Percentiles rank a stretch among this genome's conserved stretches.
Conservation (phyloP, 2,113 vertebrate species). For the Pterocles gutturalis region DNA sequence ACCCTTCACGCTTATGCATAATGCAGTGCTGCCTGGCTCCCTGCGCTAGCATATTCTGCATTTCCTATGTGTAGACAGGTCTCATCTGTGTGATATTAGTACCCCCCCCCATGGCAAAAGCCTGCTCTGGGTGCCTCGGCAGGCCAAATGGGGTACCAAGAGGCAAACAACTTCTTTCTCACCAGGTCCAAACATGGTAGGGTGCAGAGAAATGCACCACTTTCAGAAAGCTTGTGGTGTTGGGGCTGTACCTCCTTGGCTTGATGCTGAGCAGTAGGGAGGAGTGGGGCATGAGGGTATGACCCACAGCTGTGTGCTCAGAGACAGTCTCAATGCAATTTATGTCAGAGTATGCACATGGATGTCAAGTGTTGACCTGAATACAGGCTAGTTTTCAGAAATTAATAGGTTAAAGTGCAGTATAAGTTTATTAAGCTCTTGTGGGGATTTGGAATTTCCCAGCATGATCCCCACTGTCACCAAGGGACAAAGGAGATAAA, state of each 20-base stretch:
- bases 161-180: not conserved
- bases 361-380: not conserved
- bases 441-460: slow-evolving; percentile 33
- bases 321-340: not conserved
- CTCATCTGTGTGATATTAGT: not conserved
- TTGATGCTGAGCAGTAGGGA: not conserved
- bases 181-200: not conserved
- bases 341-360: not conserved
- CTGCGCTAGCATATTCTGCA: not conserved
- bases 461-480: not conserved
- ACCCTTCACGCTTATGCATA: not conserved
- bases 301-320: not conserved
- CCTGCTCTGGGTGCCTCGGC: not conserved
- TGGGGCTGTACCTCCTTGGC: not conserved
- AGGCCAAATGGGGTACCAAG: not conserved
- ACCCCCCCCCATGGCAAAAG: not conserved
- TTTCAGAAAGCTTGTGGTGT: not conserved
- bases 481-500: slow-evolving; percentile 32
- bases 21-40: not conserved
- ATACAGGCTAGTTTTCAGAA: not conserved
- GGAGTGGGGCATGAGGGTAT: not conserved
- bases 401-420: not conserved
- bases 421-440: slow-evolving; percentile 15
- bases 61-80: not conserved
- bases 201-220: not conserved